Conservation (phyloP, 2,797 vertebrate genomes). For the Pelochelys cantorii region DNA sequence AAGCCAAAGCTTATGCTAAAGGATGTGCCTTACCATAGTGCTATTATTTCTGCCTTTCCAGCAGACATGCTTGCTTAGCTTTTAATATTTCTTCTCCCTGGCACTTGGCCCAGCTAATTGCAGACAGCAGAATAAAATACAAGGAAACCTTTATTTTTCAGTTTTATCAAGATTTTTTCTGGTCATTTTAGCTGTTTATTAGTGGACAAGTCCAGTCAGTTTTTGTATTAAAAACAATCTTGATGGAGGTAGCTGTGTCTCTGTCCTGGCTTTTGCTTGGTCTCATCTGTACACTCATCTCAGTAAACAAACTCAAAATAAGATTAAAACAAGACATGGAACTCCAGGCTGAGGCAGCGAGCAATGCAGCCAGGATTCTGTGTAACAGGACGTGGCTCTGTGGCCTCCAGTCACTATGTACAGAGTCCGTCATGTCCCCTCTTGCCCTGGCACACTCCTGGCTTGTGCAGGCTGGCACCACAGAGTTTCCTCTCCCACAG, state of each 20-base stretch:
- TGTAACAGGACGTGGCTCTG: slow-evolving; percentile 81
- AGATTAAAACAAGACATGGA: slow-evolving; percentile 80
- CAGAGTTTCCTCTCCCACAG: slow-evolving; percentile 69
- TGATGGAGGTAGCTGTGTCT: slow-evolving; percentile 89
- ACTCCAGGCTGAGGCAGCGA: slow-evolving; percentile 75
- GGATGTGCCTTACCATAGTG: neutral
- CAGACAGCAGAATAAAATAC: slow-evolving; percentile 80
- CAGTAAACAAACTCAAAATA: slow-evolving; percentile 82
- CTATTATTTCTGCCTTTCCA: neutral
- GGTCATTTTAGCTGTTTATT: slow-evolving; percentile 72
- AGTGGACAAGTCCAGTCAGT: slow-evolving; percentile 84
- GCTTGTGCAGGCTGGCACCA: slow-evolving; percentile 76
- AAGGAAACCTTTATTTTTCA: slow-evolving; percentile 86
- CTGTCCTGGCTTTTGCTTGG: slow-evolving; percentile 80
- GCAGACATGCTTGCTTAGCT: neutral
- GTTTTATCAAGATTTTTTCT: slow-evolving; percentile 79
- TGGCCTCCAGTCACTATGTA: slow-evolving; percentile 80
- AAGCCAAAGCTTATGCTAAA: neutral
- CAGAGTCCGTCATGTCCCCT: slow-evolving; percentile 74
- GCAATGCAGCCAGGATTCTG: slow-evolving; percentile 73
- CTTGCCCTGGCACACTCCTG: slow-evolving; percentile 78
- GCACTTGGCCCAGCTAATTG: neutral
- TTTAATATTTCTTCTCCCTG: neutral
- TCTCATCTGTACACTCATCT: slow-evolving; percentile 56
- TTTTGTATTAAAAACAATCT: slow-evolving; percentile 88